Conservation (phyloP, 1,140 invertebrate species). For the Aradophagus sp. region DNA sequence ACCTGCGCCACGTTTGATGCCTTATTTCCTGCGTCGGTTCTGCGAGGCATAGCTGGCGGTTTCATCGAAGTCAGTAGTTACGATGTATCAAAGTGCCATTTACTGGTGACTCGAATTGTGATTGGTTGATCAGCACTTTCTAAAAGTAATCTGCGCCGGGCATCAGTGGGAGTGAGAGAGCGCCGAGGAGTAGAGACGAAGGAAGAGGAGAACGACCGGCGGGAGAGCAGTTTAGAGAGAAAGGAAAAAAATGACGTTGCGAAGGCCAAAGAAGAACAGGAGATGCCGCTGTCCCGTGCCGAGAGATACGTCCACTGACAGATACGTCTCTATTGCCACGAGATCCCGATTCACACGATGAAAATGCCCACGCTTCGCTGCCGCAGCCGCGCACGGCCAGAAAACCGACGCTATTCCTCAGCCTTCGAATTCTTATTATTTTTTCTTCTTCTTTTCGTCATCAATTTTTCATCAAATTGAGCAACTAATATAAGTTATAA, state of each 20-base stretch:
- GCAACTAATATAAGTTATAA: no score
- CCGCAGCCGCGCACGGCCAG: not conserved
- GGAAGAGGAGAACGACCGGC: conserved; percentile 35
- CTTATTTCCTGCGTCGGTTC: no score
- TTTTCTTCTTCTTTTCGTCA: no score
- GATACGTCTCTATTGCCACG: conserved; percentile 64
- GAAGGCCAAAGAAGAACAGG: conserved; percentile 42
- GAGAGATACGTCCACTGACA: conserved; percentile 59
- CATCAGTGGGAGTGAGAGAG: conserved; percentile 36
- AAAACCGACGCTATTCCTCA: no score
- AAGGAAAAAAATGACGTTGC: conserved; percentile 36
- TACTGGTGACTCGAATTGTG: conserved; percentile 50
- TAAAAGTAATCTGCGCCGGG: conserved; percentile 42
- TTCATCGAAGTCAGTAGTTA: conserved; percentile 55
- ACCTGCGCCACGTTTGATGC: no score
- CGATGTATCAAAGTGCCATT: conserved; percentile 57
- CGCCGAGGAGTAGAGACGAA: conserved; percentile 16
- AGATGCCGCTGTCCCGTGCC: conserved; percentile 43
- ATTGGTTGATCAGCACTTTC: conserved; percentile 47
- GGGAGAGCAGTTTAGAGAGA: conserved; percentile 43
- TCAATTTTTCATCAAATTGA: no score
- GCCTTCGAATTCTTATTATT: no score
- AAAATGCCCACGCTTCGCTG: conserved; percentile 19
- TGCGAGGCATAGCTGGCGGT: conserved; percentile 22
- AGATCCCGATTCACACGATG: conserved; percentile 53